Base-by-base conservation (phyloP, 1,140 invertebrate species). In the Cataglyphis hispanica region DNA sequence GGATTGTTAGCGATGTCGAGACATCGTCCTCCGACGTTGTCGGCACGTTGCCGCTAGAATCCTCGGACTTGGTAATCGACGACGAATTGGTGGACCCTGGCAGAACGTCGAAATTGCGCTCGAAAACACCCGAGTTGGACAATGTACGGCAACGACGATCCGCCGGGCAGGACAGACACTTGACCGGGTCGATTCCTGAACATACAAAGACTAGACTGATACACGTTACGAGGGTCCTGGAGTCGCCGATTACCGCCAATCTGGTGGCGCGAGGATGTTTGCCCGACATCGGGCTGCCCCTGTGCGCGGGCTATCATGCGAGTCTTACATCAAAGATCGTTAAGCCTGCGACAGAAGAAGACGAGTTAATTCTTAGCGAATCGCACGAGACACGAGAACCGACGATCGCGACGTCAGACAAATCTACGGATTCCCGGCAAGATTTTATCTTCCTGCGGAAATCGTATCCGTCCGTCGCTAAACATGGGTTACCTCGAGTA, bases 211-310 rank as follows among this genome's bases (percentile, higher is more conserved):
- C 7, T 0, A 1, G 1, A 0, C 60, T 56, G 10, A 89, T 91
- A 34, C 86, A 78, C 61, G 69, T 89, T 0, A 89, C 86, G 1
- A 92, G 87, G 19, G 66, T 92, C 0, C 5, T 91, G 3, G 74
- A 89, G 27, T 85, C 87, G 6, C 91, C 92, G 0, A 43, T 89
- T 2, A 86, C 91, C 4, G 89, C 46, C 46, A 50, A 84, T 4
- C 70, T 92, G 0, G 77, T 93, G 0, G 89, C 90, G 1, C 19
- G 74, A 3, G 87, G 81, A 22, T 93, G 91, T 34, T 31, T 89
- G 1, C 91, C 91, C 0, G 83, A 92, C 25, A 84, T 91, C 3
- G 90, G 86, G 0, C 7, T 92, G 0, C 89, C 89, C 0, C 34
- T 89, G 1, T 90, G 1, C 77, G 19, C 83, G 16, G 13, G 80